Evolutionary conservation across 2,888 invertebrate species (phyloP).

Genomic region (Drosophila prostipennis): DNA sequence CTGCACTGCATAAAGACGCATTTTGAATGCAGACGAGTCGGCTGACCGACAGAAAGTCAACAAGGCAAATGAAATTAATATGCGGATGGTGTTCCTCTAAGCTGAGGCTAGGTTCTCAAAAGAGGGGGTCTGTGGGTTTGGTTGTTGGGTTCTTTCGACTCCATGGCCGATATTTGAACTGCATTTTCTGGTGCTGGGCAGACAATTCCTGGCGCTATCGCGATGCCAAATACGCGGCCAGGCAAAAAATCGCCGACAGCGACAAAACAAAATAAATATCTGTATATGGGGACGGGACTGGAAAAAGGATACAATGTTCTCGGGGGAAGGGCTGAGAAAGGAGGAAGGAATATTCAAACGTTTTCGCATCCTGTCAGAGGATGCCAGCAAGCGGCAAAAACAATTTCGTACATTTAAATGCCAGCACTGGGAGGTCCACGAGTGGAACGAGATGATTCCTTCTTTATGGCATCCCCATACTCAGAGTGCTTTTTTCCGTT

Average conservation of each 20-base stretch:
- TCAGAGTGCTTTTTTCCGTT: background rate
- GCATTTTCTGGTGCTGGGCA: conserved; percentile 39
- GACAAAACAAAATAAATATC: conserved; percentile 32
- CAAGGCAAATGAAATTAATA: conserved; percentile 62
- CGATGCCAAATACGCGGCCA: conserved; percentile 60
- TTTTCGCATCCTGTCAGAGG: conserved; percentile 66
- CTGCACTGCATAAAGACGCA: conserved; percentile 62
- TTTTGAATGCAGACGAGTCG: conserved; percentile 67
- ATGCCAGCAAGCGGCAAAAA: conserved; percentile 67
- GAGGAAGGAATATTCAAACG: conserved; percentile 75
- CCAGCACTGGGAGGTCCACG: conserved; percentile 43
- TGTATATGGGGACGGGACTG: conserved; percentile 36
- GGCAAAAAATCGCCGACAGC: conserved; percentile 58
- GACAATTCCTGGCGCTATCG: conserved; percentile 65
- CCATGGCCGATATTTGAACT: conserved; percentile 76
- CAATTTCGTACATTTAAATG: conserved; percentile 78
- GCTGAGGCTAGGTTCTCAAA: conserved; percentile 37
- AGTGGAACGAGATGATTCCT: conserved; percentile 26
- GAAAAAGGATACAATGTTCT: conserved; percentile 60
- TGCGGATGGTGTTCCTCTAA: conserved; percentile 58
- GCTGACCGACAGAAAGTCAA: conserved; percentile 43
- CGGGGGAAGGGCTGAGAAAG: conserved; percentile 40
- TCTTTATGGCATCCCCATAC: conserved; percentile 36
- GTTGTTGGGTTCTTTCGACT: conserved; percentile 28
- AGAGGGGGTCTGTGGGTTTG: no score